Conservation (phyloP, 2,888 invertebrate genomes). For the Mythimna lalbum region DNA sequence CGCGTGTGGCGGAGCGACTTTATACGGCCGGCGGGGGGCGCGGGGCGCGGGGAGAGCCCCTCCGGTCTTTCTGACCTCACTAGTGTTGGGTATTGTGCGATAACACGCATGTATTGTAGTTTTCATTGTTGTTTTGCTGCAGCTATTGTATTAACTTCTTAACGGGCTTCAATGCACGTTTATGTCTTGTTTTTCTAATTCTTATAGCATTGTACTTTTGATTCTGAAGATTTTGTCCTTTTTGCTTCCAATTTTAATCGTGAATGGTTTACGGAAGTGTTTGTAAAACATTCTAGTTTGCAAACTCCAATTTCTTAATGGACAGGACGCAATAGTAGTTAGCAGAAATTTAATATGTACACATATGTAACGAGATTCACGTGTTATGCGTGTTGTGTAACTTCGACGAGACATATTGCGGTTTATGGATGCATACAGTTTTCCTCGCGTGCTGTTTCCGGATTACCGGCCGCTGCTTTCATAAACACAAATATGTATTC, state of each 20-base stretch:
- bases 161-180: slow-evolving; percentile 37
- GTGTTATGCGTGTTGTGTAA: slow-evolving; percentile 19
- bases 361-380: slow-evolving; percentile 45
- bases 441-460: slow-evolving; percentile 32
- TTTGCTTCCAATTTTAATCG: slow-evolving; percentile 6
- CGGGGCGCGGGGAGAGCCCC: slow-evolving; percentile 66
- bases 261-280: slow-evolving; percentile 17
- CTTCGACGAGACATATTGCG: slow-evolving; percentile 10
- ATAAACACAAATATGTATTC: slow-evolving; percentile 11
- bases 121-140: slow-evolving; percentile 58
- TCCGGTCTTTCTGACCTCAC: slow-evolving; percentile 77
- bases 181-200: slow-evolving; percentile 25
- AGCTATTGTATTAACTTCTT: slow-evolving; percentile 48
- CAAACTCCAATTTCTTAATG: slow-evolving; percentile 42
- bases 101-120: slow-evolving; percentile 58
- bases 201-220: slow-evolving; percentile 7
- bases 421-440: slow-evolving; percentile 28
- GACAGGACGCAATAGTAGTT: slow-evolving; percentile 32
- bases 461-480: slow-evolving; percentile 2
- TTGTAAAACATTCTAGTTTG: slow-evolving; percentile 15
- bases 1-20: slow-evolving; percentile 80
- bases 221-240: slow-evolving; percentile 23
- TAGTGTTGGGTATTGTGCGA: slow-evolving; percentile 77
- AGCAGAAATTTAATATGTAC: slow-evolving; percentile 39
- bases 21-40: slow-evolving; percentile 77